Base-by-base conservation (phyloP, 2,888 invertebrate species). In the Ashinkailepas kermadecensis region DNA sequence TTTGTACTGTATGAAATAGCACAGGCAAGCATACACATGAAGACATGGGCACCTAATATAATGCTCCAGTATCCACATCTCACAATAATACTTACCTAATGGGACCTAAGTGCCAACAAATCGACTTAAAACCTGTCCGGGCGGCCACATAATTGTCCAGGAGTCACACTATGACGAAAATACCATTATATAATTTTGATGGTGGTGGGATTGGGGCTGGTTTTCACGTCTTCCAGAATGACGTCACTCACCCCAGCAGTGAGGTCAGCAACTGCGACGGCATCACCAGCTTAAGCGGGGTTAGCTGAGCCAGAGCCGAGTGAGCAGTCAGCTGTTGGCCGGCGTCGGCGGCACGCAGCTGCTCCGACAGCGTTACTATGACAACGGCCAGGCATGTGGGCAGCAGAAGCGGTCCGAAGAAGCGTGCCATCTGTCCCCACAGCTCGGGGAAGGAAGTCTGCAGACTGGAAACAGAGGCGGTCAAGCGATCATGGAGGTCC, bases 331-430 rank as follows among this genome's bases (percentile, higher is more conserved):
- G 90, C 87, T 87, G 90, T 15, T 83, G 85, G 65, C 86, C 85
- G 81, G 83, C 81, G 39, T 88, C 87, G 13, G 89, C 86, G 0
- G 83, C 81, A 81, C 86, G 87, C 78, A 90, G 85, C 86, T 91
- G 91, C 83, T 89, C 87, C 82, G 90, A 88, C 0, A 92, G 88
- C 0, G 91, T 90, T 84, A 93, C 87, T 10, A 94, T 86, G 0
- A 92, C 85, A 62, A 93, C 90, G 3, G 91, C 92, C 0, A 90
- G 90, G 9, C 93, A 86, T 86, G 93, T 93, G 0, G 93, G 90
- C 0, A 92, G 88, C 12, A 94, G 85, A 84, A 92, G 88, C 2
- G 91, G 89, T 0, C 90, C 89, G 86, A 92, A 93, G 87, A 91
- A 91, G 65, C 93, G 89, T 4, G 91, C 90, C 62, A 94, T 86